Evolutionary conservation across 2,797 vertebrate species (phyloP).

Genomic region (Manis pentadactyla): DNA sequence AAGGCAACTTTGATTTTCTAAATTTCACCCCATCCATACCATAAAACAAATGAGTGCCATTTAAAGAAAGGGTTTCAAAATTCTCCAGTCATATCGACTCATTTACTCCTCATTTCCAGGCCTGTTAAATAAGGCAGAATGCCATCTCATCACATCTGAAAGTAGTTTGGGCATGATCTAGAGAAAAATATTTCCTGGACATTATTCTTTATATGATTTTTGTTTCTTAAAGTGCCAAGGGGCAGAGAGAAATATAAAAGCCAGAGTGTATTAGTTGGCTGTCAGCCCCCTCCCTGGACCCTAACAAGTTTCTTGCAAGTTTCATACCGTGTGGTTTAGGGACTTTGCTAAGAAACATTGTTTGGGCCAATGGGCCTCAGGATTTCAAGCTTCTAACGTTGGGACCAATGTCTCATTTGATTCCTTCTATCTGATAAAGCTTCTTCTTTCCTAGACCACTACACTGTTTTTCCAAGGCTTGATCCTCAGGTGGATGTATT

Average conservation of each 20-base stretch:
- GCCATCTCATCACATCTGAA: slow-evolving; percentile 68
- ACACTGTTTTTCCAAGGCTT: not conserved
- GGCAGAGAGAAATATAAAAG: not conserved
- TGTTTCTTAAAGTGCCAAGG: slow-evolving; percentile 48
- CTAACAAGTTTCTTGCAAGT: not conserved
- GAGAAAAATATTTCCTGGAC: slow-evolving; percentile 59
- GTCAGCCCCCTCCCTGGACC: not conserved
- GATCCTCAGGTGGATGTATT: not conserved
- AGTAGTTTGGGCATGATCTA: slow-evolving; percentile 24
- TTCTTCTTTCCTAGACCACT: not conserved
- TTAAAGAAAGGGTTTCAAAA: slow-evolving; percentile 69
- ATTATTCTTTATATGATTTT: slow-evolving; percentile 45
- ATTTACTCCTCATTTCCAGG: slow-evolving; percentile 65
- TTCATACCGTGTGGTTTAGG: not conserved
- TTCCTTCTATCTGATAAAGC: not conserved
- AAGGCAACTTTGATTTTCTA: slow-evolving; percentile 62
- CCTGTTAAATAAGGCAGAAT: slow-evolving; percentile 73
- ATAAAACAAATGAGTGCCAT: slow-evolving; percentile 71
- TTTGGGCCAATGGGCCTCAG: not conserved
- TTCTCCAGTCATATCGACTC: slow-evolving; percentile 51
- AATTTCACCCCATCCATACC: slow-evolving; percentile 58
- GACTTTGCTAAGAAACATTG: not conserved
- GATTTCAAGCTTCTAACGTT: not conserved
- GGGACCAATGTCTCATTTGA: not conserved
- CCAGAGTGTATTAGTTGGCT: not conserved